Evolutionary conservation across 2,888 invertebrate genomes (phyloP).

Genomic region (Drosophila percnosoma): DNA sequence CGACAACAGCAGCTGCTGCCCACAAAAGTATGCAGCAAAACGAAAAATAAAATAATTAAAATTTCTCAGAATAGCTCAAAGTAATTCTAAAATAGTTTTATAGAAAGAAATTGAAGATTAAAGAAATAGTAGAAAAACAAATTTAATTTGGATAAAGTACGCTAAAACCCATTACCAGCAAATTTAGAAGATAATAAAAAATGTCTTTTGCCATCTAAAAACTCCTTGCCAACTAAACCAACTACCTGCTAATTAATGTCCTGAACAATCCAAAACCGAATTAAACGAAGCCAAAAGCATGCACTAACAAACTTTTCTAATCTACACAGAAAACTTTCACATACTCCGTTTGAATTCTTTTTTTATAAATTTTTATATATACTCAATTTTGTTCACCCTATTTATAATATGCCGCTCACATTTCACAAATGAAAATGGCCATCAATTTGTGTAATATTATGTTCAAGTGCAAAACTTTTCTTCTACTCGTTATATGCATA

Average conservation of each 20-base stretch:
- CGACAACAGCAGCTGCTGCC: conserved; percentile 29
- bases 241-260: conserved; percentile 35
- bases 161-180: neutral
- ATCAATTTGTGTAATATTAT: conserved; percentile 74
- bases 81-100: neutral
- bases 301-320: conserved; percentile 52
- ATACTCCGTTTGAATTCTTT: conserved; percentile 12
- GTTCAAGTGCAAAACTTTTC: conserved; percentile 67
- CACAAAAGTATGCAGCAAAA: conserved; percentile 29
- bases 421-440: conserved; percentile 68
- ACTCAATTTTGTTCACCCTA: conserved; percentile 21
- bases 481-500: conserved; percentile 49
- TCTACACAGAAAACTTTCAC: conserved; percentile 39
- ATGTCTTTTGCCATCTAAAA: neutral
- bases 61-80: neutral
- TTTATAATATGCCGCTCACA: conserved; percentile 47
- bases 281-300: conserved; percentile 1
- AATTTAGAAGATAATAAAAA: neutral
- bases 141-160: neutral
- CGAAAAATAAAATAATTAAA: neutral
- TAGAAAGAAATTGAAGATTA: neutral
- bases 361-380: conserved; percentile 11
- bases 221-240: neutral
- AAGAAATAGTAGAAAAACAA: neutral
- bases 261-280: conserved; percentile 7